Evolutionary conservation across 1,140 invertebrate genomes (phyloP).

Genomic region (Ctenoplectra terminalis): DNA sequence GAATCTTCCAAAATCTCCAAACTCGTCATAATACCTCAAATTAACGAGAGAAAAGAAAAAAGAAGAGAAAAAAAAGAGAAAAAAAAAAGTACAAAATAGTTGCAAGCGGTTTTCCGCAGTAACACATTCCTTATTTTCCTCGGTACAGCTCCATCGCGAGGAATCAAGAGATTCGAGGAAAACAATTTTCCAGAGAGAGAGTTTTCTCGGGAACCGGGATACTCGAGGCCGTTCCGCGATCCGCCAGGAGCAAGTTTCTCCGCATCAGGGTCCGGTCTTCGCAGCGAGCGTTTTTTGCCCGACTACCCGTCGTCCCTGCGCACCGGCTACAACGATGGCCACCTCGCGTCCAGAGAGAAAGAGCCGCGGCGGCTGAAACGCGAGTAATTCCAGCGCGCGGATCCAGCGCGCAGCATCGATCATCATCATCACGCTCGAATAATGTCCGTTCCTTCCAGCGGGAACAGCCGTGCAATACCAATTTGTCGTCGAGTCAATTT

Average conservation of each 20-base stretch:
- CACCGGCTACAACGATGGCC: not conserved
- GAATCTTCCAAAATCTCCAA: not conserved
- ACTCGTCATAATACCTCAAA: not conserved
- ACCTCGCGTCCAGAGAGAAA: not conserved
- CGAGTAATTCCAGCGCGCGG: conserved; percentile 58
- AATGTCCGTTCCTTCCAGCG: conserved; percentile 5
- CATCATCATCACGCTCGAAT: conserved; percentile 61
- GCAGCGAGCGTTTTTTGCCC: conserved; percentile 54
- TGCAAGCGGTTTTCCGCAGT: not conserved
- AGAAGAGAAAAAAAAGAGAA: too few relatives aligned
- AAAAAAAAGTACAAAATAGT: not conserved
- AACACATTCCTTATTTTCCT: too few relatives aligned
- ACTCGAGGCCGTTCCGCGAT: conserved; percentile 30
- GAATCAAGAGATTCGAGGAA: conserved; percentile 1
- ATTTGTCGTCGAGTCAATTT: conserved; percentile 57
- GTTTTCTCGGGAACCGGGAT: conserved; percentile 61
- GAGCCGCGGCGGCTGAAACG: conserved; percentile 39
- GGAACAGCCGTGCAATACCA: conserved; percentile 35
- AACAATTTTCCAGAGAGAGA: conserved; percentile 49
- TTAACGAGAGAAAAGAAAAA: too few relatives aligned
- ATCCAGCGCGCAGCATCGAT: conserved; percentile 51
- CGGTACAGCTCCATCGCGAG: not conserved
- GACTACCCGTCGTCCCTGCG: conserved; percentile 53
- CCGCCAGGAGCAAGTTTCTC: conserved; percentile 43
- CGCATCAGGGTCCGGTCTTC: conserved; percentile 32